Evolutionary conservation across 2,797 vertebrate genomes (phyloP).

Genomic region (Lagorchestes hirsutus): DNA sequence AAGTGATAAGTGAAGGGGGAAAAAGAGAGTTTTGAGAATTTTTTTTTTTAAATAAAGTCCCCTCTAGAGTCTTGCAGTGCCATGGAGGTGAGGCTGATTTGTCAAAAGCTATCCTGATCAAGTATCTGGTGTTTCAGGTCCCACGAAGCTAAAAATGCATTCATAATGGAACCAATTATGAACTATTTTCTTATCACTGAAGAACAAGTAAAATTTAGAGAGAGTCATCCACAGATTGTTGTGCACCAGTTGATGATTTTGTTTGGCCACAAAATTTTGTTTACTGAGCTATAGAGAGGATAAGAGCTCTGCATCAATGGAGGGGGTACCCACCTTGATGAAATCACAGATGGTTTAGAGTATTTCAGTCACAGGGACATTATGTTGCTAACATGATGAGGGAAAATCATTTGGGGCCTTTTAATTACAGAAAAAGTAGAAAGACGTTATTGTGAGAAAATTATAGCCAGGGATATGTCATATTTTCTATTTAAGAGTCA

Average conservation of each 20-base stretch:
- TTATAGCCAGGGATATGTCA: neutral
- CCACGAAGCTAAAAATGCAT: neutral
- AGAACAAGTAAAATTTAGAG: neutral
- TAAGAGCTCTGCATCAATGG: neutral
- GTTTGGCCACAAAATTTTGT: neutral
- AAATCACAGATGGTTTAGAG: neutral
- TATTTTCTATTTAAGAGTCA: neutral
- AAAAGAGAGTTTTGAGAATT: neutral
- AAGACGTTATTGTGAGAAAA: neutral
- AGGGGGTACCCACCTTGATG: neutral
- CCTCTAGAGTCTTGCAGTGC: neutral
- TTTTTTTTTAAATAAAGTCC: neutral
- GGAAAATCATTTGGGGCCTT: neutral
- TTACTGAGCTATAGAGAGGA: neutral
- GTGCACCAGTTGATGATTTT: neutral
- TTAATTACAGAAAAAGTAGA: slow-evolving; percentile 41
- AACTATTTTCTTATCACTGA: neutral
- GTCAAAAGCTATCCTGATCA: neutral
- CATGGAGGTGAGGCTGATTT: neutral
- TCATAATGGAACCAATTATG: neutral
- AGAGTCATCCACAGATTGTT: neutral
- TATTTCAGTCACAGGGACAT: neutral
- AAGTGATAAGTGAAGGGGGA: neutral
- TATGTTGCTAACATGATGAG: neutral
- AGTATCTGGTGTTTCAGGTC: neutral